A percentile compares a stretch with the other conserved stretches of the same genome.
phyloP scores from a whole-genome alignment of 37 sponge, comb jelly and placozoan species.

The Crambe crambe region DNA sequence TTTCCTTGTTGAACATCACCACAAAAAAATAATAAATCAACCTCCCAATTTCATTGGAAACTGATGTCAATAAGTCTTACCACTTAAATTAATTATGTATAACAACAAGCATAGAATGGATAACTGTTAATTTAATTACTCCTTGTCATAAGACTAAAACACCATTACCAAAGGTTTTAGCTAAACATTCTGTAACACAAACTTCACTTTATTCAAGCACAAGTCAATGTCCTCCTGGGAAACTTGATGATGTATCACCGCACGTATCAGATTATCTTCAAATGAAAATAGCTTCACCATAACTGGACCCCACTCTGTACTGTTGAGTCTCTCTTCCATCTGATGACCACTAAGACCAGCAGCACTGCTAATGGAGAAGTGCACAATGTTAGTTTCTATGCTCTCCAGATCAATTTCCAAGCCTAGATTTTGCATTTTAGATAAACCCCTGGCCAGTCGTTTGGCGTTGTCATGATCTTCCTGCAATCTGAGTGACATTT shows the following conservation, averaged over 20 bases:
- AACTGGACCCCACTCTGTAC: neutral
- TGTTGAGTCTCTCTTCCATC: slow-evolving; percentile 29
- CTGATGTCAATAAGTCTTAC: no score
- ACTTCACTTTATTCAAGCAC: slow-evolving; percentile 33
- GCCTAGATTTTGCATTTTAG: slow-evolving; percentile 47
- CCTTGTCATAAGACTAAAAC: no score
- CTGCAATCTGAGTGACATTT: slow-evolving; percentile 33
- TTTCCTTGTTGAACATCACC: no score
- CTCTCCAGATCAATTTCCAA: slow-evolving; percentile 31
- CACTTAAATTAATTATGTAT: no score
- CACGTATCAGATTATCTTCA: slow-evolving; percentile 13
- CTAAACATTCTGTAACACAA: neutral
- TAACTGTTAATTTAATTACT: no score
- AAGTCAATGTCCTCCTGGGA: slow-evolving; percentile 32
- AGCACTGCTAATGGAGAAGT: slow-evolving; percentile 29
- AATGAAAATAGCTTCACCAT: slow-evolving; percentile 19
- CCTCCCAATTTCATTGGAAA: no score
- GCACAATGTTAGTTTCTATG: slow-evolving; percentile 75
- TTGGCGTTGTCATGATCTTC: slow-evolving; percentile 72
- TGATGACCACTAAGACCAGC: slow-evolving; percentile 16
- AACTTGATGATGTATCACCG: slow-evolving; percentile 51
- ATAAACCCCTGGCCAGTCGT: slow-evolving; percentile 40
- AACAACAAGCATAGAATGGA: no score
- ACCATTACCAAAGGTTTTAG: no score
- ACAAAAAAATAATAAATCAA: no score